A percentile compares a stretch with the other conserved stretches of the same genome.
Conservation (phyloP, 2,888 invertebrate species). For the Drosophila tripunctata region DNA sequence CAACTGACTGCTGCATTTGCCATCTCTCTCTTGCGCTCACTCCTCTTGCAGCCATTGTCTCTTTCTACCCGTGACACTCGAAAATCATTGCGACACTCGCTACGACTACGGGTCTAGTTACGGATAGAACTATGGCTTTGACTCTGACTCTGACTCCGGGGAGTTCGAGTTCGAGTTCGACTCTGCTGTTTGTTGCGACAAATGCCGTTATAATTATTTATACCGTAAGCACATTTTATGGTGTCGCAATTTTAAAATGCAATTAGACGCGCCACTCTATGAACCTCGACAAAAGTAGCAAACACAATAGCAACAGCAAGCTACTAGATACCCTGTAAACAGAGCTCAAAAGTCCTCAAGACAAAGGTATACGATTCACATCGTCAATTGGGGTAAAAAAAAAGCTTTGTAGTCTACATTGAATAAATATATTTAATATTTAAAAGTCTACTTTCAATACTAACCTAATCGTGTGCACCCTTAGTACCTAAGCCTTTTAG, state of each 20-base stretch:
- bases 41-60: background rate
- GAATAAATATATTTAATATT: too few relatives aligned
- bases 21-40: background rate
- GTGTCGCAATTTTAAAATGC: constrained; percentile 82
- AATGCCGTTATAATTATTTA: constrained; percentile 82
- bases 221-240: constrained; percentile 82
- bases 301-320: constrained; percentile 27
- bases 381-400: too few relatives aligned
- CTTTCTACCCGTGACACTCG: constrained; percentile 55
- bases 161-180: constrained; percentile 50
- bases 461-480: too few relatives aligned
- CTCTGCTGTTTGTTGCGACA: constrained; percentile 73
- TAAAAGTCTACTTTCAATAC: too few relatives aligned
- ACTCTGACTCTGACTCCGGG: constrained; percentile 32
- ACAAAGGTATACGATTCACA: too few relatives aligned
- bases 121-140: constrained; percentile 5
- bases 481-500: too few relatives aligned
- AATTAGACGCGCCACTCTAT: constrained; percentile 77
- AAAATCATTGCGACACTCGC: constrained; percentile 68
- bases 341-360: too few relatives aligned
- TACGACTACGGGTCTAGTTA: constrained; percentile 10
- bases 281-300: constrained; percentile 37
- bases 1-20: constrained; percentile 43
- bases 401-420: too few relatives aligned
- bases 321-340: constrained; percentile 21